These are phyloP conservation scores for Drosophila triauraria DNA, from an alignment of 1,140 invertebrate species.

Conservation along the genomic window DNA sequence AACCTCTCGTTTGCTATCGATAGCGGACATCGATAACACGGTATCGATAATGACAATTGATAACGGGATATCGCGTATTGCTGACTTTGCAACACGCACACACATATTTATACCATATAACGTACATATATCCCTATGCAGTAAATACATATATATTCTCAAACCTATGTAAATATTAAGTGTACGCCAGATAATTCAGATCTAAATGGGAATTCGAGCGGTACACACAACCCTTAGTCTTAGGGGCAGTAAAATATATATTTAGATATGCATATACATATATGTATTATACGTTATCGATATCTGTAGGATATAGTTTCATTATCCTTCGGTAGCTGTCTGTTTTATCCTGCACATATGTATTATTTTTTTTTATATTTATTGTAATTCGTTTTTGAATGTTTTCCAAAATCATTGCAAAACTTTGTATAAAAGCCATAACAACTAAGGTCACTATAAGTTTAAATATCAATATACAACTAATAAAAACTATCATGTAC, in stretches of 20 bases:
- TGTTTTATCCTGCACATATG: conserved; percentile 36
- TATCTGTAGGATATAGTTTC: conserved; percentile 3
- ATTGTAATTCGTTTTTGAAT: conserved; percentile 55
- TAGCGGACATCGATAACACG: conserved; percentile 14
- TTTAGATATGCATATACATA: not conserved
- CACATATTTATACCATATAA: conserved; percentile 33
- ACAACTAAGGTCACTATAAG: conserved; percentile 78
- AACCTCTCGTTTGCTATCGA: conserved; percentile 8
- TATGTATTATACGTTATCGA: conserved; percentile 1
- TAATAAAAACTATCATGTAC: conserved; percentile 34
- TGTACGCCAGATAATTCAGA: conserved; percentile 24
- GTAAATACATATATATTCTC: conserved; percentile 20
- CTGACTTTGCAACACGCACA: conserved; percentile 27
- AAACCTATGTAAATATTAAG: conserved; percentile 43
- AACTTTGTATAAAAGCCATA: conserved; percentile 79
- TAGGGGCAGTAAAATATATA: conserved; percentile 29
- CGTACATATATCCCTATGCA: conserved; percentile 41
- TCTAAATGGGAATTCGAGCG: conserved; percentile 24
- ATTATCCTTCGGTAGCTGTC: conserved; percentile 5
- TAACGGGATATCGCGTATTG: conserved; percentile 23
- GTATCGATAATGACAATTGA: conserved; percentile 7
- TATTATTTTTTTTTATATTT: conserved; percentile 68
- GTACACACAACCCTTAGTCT: conserved; percentile 39
- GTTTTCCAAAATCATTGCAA: conserved; percentile 25
- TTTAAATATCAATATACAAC: conserved; percentile 36